phyloP scores from a whole-genome alignment of 2,888 invertebrate genomes.

The Tineola bisselliella region DNA sequence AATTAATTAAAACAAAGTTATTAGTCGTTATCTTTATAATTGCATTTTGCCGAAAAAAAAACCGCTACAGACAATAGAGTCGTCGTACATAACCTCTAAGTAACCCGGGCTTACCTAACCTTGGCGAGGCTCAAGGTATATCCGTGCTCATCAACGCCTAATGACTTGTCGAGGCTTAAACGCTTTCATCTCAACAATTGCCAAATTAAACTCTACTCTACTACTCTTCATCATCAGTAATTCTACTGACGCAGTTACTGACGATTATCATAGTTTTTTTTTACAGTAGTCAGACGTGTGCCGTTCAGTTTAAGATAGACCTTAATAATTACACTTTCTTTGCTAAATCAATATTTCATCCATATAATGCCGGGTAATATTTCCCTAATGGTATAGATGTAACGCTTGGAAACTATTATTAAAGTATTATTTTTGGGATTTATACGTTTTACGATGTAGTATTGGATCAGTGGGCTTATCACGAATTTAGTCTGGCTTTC shows the following conservation, averaged over 20 bases:
- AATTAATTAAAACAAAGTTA: constrained; percentile 31
- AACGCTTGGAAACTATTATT: too few relatives aligned
- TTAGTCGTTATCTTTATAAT: constrained; percentile 41
- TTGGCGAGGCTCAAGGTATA: constrained; percentile 48
- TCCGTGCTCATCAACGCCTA: constrained; percentile 42
- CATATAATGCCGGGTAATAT: too few relatives aligned
- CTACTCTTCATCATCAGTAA: constrained; percentile 13
- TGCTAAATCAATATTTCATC: too few relatives aligned
- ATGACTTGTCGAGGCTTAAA: constrained; percentile 19
- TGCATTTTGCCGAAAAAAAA: constrained; percentile 16
- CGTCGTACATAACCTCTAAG: constrained; percentile 44
- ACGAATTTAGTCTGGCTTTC: too few relatives aligned
- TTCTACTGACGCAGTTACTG: not conserved
- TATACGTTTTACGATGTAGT: too few relatives aligned
- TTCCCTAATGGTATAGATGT: too few relatives aligned
- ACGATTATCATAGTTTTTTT: not conserved
- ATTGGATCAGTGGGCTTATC: too few relatives aligned
- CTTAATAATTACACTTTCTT: too few relatives aligned
- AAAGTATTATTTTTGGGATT: too few relatives aligned
- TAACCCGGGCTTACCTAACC: constrained; percentile 41
- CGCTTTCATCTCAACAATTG: constrained; percentile 17
- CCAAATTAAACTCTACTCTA: constrained; percentile 19
- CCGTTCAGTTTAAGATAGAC: too few relatives aligned
- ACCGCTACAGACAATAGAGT: constrained; percentile 35
- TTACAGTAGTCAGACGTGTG: too few relatives aligned